phyloP scores from a whole-genome alignment of 2,888 invertebrate species.

The Scaptomyza cyrtandrae region DNA sequence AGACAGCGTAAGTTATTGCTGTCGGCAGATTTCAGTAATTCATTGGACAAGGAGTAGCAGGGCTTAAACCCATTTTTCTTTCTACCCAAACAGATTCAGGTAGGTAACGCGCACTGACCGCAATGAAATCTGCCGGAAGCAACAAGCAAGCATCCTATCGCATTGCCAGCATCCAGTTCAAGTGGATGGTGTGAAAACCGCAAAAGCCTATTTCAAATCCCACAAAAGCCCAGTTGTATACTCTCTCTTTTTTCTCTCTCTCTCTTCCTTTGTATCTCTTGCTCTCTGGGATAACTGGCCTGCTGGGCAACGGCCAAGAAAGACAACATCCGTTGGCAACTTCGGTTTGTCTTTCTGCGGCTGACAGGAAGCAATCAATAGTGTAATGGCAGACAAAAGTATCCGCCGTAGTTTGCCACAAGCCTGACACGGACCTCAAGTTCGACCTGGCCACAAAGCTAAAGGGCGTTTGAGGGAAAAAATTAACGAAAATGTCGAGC shows the following conservation, averaged over 20 bases:
- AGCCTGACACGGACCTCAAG: constrained; percentile 26
- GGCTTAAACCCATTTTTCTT: neutral
- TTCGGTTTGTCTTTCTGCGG: constrained; percentile 70
- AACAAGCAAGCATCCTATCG: constrained; percentile 34
- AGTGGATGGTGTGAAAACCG: constrained; percentile 52
- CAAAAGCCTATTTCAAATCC: constrained; percentile 42
- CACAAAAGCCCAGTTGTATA: constrained; percentile 25
- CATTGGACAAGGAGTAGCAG: constrained; percentile 2
- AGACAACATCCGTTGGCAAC: constrained; percentile 65
- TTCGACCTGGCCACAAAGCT: neutral
- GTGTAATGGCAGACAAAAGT: constrained; percentile 78
- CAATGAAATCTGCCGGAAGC: constrained; percentile 49
- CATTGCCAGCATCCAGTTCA: constrained; percentile 8
- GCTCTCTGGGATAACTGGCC: constrained; percentile 4
- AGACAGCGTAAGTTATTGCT: constrained; percentile 15
- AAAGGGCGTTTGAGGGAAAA: constrained; percentile 1
- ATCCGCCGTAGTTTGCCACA: constrained; percentile 56
- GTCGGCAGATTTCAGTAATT: constrained; percentile 7
- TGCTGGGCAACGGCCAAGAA: constrained; percentile 38
- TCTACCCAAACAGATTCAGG: constrained; percentile 3
- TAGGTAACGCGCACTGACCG: constrained; percentile 37
- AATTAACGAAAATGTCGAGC: constrained; percentile 32
- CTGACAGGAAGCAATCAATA: constrained; percentile 81
- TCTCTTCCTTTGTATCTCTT: neutral
- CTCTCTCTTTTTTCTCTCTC: neutral